phyloP scores from a whole-genome alignment of 2,797 vertebrate species.

The Cryptoblepharus egeriae region DNA sequence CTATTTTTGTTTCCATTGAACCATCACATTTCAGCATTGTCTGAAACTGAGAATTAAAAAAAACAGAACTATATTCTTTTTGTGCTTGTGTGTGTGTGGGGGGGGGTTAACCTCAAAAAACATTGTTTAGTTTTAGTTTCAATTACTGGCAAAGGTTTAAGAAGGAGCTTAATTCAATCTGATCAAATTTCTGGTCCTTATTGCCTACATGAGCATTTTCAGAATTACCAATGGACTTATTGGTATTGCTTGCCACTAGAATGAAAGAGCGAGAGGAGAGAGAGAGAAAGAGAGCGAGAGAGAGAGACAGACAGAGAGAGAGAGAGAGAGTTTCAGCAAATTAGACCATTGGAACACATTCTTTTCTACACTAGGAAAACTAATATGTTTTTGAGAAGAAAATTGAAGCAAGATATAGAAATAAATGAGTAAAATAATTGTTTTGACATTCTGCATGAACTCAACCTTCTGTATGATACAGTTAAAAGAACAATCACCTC shows the following conservation, averaged over 20 bases:
- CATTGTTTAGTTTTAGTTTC: not conserved
- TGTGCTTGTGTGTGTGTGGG: too few species aligned
- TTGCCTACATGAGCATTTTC: not conserved
- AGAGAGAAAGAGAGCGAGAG: too few species aligned
- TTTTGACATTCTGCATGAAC: not conserved
- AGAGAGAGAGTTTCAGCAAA: too few species aligned
- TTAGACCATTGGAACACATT: not conserved
- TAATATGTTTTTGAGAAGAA: not conserved
- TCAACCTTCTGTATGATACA: not conserved
- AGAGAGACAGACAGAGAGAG: too few species aligned
- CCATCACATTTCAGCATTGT: constrained; percentile 9
- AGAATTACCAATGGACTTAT: not conserved
- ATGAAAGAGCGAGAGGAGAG: too few species aligned
- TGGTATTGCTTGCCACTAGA: not conserved
- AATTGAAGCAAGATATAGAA: not conserved
- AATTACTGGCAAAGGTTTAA: constrained; percentile 11
- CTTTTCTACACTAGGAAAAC: not conserved
- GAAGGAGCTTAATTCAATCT: not conserved
- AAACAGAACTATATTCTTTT: not conserved
- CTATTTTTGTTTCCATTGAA: constrained; percentile 20
- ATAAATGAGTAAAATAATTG: not conserved
- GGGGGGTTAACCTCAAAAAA: not conserved
- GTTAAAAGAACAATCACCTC: not conserved
- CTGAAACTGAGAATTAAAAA: not conserved
- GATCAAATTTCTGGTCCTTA: not conserved